These are phyloP conservation scores for Hassar affinis DNA, from an alignment of 2,113 vertebrate species.

Conservation along the genomic window DNA sequence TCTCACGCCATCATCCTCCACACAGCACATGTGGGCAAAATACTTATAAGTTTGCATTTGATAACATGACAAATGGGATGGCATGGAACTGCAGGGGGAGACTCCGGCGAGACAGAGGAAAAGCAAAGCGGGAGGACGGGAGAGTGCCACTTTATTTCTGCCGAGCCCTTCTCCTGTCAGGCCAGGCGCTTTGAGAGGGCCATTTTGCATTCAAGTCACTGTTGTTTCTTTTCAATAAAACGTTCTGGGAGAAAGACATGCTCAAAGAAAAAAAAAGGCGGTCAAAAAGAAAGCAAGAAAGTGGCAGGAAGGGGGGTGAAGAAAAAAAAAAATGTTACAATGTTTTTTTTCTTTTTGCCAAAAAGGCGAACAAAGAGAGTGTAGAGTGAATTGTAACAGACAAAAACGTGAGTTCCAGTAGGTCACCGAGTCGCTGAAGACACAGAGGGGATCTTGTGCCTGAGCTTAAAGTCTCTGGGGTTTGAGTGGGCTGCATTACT, in stretches of 20 bases:
- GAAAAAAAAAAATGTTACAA: conserved; percentile 65
- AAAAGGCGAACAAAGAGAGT: conserved; percentile 72
- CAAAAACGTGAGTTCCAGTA: conserved; percentile 73
- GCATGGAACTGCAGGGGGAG: conserved; percentile 74
- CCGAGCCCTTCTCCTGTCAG: conserved; percentile 77
- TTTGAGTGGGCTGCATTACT: conserved; percentile 34
- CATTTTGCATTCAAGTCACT: conserved; percentile 85
- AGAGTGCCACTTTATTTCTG: conserved; percentile 68
- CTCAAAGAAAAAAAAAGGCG: conserved; percentile 72
- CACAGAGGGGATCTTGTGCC: conserved; percentile 73
- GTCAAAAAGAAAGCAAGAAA: conserved; percentile 45
- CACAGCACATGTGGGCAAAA: conserved; percentile 79
- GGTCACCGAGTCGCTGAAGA: conserved; percentile 73
- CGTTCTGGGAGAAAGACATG: conserved; percentile 80
- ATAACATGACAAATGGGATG: conserved; percentile 87
- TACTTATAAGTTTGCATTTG: conserved; percentile 75
- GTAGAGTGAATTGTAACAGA: conserved; percentile 73
- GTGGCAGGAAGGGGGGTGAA: not conserved
- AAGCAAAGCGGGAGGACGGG: conserved; percentile 51
- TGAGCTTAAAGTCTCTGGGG: conserved; percentile 71
- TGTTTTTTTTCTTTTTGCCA: conserved; percentile 73
- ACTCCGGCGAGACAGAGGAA: conserved; percentile 53
- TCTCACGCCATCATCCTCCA: conserved; percentile 64
- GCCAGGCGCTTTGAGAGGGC: conserved; percentile 71
- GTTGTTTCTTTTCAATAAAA: conserved; percentile 86